A percentile compares a stretch with the other conserved stretches of the same genome.
These are phyloP conservation scores for Pseudomyrmex dendroicus DNA, from an alignment of 1,140 invertebrate genomes.

Conservation along the genomic window DNA sequence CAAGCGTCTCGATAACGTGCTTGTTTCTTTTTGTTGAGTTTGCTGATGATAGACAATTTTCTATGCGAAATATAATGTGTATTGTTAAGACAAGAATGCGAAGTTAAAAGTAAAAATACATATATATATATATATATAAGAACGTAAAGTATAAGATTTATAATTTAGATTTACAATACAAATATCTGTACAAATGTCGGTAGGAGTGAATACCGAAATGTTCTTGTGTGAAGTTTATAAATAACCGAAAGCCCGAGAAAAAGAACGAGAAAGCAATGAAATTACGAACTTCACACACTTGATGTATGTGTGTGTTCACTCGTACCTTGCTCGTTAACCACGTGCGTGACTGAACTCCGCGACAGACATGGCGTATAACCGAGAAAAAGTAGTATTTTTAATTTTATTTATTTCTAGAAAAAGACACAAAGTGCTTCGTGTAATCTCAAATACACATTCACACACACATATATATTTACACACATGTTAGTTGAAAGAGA, in stretches of 20 bases:
- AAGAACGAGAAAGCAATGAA: too few relatives aligned
- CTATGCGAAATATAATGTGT: neutral
- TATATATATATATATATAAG: neutral
- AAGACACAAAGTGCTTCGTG: neutral
- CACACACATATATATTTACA: too few relatives aligned
- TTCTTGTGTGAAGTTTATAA: too few relatives aligned
- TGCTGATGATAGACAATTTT: neutral
- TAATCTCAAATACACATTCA: neutral
- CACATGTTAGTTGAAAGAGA: too few relatives aligned
- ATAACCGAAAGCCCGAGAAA: too few relatives aligned
- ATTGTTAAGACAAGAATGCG: neutral
- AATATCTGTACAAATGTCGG: neutral
- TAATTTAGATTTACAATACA: neutral
- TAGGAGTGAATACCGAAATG: neutral
- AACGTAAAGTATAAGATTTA: conserved; percentile 7
- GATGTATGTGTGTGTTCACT: too few relatives aligned
- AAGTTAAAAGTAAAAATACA: neutral
- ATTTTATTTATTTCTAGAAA: conserved; percentile 1
- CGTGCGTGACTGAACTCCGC: too few relatives aligned
- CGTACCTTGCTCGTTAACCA: too few relatives aligned
- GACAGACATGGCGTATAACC: too few relatives aligned
- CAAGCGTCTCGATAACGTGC: neutral
- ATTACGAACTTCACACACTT: too few relatives aligned
- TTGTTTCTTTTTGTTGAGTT: neutral
- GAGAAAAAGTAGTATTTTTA: neutral